Conservation (phyloP, 2,113 vertebrate genomes). For the Gadus macrocephalus region DNA sequence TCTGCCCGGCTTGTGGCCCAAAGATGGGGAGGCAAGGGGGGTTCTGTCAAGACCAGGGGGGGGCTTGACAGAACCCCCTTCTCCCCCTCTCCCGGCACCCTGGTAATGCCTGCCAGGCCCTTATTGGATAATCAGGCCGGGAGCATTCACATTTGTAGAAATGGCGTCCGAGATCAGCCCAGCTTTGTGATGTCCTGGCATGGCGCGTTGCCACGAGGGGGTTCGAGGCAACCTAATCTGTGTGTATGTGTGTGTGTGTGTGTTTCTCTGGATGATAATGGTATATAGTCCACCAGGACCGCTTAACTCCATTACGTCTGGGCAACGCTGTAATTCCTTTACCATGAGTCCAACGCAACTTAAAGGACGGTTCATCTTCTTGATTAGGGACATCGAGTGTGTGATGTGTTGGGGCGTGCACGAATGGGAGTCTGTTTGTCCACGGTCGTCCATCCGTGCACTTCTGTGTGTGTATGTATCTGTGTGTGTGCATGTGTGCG, state of each 20-base stretch:
- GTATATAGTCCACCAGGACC: conserved; percentile 6
- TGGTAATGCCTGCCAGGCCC: conserved; percentile 39
- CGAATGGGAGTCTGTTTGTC: too few relatives aligned
- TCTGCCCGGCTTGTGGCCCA: conserved; percentile 24
- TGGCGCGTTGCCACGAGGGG: not conserved
- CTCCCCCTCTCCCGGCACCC: conserved; percentile 18
- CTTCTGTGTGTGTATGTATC: not conserved
- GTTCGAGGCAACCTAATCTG: conserved; percentile 13
- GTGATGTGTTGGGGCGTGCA: not conserved
- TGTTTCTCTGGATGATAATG: conserved; percentile 25
- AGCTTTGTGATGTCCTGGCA: conserved; percentile 31
- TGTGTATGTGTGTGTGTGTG: conserved; percentile 3
- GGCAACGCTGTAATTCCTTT: conserved; percentile 16
- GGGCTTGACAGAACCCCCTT: not conserved
- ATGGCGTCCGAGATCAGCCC: conserved; percentile 26
- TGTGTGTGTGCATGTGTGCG: too few relatives aligned
- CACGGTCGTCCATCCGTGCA: too few relatives aligned
- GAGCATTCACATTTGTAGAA: conserved; percentile 20
- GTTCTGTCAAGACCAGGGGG: conserved; percentile 41
- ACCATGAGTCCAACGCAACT: not conserved
- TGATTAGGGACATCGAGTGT: not conserved
- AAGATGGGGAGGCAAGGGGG: not conserved
- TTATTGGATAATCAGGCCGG: conserved; percentile 37
- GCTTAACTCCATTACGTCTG: conserved; percentile 15
- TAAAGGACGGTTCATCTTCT: conserved; percentile 9